Evolutionary conservation across 1,140 invertebrate genomes (phyloP), one percentile per base, ranked within the genome.

Genomic region (Heliothis subflexa): DNA sequence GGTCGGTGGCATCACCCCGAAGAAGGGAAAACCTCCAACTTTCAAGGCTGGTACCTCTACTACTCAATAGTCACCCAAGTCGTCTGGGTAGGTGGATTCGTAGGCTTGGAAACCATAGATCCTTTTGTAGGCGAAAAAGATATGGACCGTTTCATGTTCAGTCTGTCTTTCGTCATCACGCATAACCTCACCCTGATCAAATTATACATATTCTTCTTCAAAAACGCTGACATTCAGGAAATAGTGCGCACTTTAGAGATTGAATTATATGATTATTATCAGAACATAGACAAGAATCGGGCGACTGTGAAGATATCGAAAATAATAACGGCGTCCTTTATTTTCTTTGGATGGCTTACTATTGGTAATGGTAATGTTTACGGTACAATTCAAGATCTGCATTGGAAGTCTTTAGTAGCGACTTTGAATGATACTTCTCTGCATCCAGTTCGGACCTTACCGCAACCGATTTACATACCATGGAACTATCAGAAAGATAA

Each of bases 1-100:
- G 93, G 93, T 14, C 93, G 92, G 92, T 94, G 93, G 93, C 93
- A 94, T 75, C 90, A 93, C 66, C 93, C 93, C 1, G 91, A 93
- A 71, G 90, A 94, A 84, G 79, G 77, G 2, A 79, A 94, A 11
- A 88, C 82, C 3, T 73, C 72, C 10, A 93, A 94, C 72, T 94
- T 93, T 77, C 88, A 85, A 3, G 87, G 89, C 13, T 84, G 84
- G 52, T 94, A 94, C 62, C 21, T 94, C 13, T 91, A 90, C 77
- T 94, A 94, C 73, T 71, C 91, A 1, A 86, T 94, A 33, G n/a
- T 89, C 3, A 93, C 93, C 1, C 87, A 93, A 81, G 14, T 92
- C 0, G 78, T 94, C 5, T 94, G 93, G 92, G 93, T 94, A 12
- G 88, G 80, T 2, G 89, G 91, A 21, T 94, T 94, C 57, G 93